These are phyloP conservation scores for Oxyura jamaicensis DNA, from an alignment of 2,113 vertebrate species.

Conservation along the genomic window DNA sequence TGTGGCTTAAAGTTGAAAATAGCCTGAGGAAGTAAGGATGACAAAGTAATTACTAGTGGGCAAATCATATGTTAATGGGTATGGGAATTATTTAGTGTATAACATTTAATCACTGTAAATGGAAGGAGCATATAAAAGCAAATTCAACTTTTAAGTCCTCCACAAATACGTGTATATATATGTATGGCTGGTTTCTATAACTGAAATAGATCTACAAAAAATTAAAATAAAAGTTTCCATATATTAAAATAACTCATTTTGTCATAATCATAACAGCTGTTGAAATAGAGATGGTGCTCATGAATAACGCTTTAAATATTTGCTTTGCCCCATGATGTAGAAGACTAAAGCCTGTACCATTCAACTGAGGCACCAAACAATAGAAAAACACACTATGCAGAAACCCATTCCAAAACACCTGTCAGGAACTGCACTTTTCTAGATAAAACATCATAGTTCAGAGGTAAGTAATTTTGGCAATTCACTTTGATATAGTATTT, in stretches of 20 bases:
- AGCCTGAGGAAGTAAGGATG: constrained; percentile 75
- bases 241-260: constrained; percentile 46
- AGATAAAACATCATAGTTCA: neutral
- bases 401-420: neutral
- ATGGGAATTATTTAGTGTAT: constrained; percentile 59
- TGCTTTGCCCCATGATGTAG: neutral
- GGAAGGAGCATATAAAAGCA: constrained; percentile 10
- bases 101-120: constrained; percentile 67
- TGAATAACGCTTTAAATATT: neutral
- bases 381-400: neutral
- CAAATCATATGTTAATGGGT: constrained; percentile 67
- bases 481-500: neutral
- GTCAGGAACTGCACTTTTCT: neutral
- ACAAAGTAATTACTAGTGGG: constrained; percentile 70
- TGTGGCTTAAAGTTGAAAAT: constrained; percentile 76
- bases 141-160: constrained; percentile 42
- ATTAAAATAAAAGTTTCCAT: neutral
- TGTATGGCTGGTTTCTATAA: neutral
- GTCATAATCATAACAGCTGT: neutral
- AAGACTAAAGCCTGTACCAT: neutral
- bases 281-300: constrained; percentile 10
- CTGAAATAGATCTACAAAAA: neutral
- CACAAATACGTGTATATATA: neutral
- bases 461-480: neutral
- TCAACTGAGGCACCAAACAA: neutral